Percentiles rank a stretch among this genome's conserved stretches.
phyloP scores from a whole-genome alignment of 1,140 invertebrate species.

The Drosophila setifemur region DNA sequence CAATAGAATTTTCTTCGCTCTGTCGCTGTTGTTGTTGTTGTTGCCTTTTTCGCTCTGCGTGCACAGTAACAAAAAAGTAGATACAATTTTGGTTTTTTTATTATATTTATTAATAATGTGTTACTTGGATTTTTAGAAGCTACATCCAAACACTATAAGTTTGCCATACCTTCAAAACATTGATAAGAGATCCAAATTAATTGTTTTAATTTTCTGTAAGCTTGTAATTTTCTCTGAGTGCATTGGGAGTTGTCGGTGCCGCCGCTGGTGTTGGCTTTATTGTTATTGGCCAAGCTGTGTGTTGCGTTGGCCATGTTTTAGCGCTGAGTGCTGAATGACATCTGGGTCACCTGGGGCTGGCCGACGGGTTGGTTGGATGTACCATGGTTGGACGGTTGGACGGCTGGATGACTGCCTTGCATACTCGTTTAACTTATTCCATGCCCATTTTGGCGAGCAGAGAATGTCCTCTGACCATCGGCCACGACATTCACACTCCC shows the following conservation, averaged over 20 bases:
- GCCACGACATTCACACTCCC: constrained; percentile 28
- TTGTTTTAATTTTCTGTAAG: no score
- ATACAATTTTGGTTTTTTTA: no score
- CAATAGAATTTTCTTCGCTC: constrained; percentile 54
- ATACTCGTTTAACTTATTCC: constrained; percentile 52
- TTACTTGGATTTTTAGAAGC: no score
- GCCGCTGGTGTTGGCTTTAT: constrained; percentile 52
- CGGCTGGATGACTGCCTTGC: not conserved
- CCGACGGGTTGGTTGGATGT: constrained; percentile 9
- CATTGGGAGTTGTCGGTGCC: not conserved
- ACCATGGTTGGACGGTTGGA: constrained; percentile 13
- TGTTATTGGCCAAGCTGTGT: constrained; percentile 64
- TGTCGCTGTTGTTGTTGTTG: constrained; percentile 13
- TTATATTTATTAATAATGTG: no score
- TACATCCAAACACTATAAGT: no score
- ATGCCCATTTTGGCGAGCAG: not conserved
- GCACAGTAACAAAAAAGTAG: no score
- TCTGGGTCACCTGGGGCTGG: constrained; percentile 67
- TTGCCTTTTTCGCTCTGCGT: no score
- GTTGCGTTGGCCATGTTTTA: constrained; percentile 62
- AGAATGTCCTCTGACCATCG: constrained; percentile 27
- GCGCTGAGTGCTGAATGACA: constrained; percentile 66
- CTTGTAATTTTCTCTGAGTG: not conserved
- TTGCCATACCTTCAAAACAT: no score
- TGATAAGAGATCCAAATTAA: no score